Base-by-base conservation (phyloP, 1,140 invertebrate species). In the Microplitis demolitor region DNA sequence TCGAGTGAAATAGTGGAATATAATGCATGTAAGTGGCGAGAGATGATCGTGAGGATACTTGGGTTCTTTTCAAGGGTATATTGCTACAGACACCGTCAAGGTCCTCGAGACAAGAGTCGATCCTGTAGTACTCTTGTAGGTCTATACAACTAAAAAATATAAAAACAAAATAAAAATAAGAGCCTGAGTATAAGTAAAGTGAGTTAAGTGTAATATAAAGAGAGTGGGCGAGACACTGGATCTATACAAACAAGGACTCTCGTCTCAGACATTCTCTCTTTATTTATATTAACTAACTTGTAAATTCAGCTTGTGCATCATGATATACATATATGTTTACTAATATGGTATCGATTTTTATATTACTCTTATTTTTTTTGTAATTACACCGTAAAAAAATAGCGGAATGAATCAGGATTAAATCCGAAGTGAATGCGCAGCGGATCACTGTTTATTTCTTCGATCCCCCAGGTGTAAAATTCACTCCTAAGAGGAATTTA, bases 161-260 rank as follows among this genome's bases (percentile, higher is more conserved):
- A 24, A 24, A 24, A 45, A 45, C 6, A 45, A 45, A 45, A 11
- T 11, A 45, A 45, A 45, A 45, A 6, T 45, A 9, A 11, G 39
- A 45, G 39, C 39, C 11, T 5, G 8, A 45, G 39, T 45, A 45
- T 45, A 45, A 45, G 39, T 45, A 45, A 45, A 45, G 39, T 56
- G 53, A 56, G 53, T 33, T 24, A 61, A 61, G 60, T 24, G 60
- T 33, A 61, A 13, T 33, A 33, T 13, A 33, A 56, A 24, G 53
- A 61, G 58, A 61, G 60, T 61, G 60, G 60, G 60, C 60, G 60
- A 31, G 60, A 45, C 39, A 45, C 39, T 45, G 39, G 39, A 45
- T 45, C 39, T 45, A 45, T 45, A 45, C 60, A 61, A 61, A 61
- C 60, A 61, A 34, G 33, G 60, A 35, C 60, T 61, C 33, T 61